Conservation (phyloP, 2,888 invertebrate species). For the Patella ulyssiponensis region DNA sequence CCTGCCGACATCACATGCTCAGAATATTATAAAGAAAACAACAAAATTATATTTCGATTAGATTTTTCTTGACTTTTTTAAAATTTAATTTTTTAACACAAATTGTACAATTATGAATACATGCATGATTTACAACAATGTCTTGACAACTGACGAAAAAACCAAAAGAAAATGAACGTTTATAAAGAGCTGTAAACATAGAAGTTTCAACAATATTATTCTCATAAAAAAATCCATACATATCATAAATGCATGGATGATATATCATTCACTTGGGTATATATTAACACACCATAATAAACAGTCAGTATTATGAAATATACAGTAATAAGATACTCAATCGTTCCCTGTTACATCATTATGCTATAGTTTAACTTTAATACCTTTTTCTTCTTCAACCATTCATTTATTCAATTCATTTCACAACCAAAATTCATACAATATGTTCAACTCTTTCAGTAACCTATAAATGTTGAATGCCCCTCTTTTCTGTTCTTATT, state of each 20-base stretch:
- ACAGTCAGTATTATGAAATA: no score
- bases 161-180: slow-evolving; percentile 27
- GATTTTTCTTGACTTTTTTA: slow-evolving; percentile 36
- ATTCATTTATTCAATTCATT: no score
- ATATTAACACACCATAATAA: no score
- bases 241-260: slow-evolving; percentile 42
- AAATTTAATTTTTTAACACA: slow-evolving; percentile 50
- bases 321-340: no score
- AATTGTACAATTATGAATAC: slow-evolving; percentile 54
- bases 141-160: slow-evolving; percentile 46
- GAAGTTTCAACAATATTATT: slow-evolving; percentile 26
- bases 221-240: slow-evolving; percentile 43
- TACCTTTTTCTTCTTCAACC: no score
- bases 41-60: slow-evolving; percentile 12
- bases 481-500: no score
- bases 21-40: slow-evolving; percentile 1
- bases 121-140: slow-evolving; percentile 58
- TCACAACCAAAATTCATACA: no score
- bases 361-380: no score
- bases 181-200: slow-evolving; percentile 39
- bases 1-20: no score
- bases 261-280: slow-evolving; percentile 39
- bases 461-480: no score
- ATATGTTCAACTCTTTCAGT: no score
- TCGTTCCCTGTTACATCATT: no score